These are phyloP conservation scores for Philopedon plagiatum DNA, from an alignment of 2,888 invertebrate species.

Conservation along the genomic window DNA sequence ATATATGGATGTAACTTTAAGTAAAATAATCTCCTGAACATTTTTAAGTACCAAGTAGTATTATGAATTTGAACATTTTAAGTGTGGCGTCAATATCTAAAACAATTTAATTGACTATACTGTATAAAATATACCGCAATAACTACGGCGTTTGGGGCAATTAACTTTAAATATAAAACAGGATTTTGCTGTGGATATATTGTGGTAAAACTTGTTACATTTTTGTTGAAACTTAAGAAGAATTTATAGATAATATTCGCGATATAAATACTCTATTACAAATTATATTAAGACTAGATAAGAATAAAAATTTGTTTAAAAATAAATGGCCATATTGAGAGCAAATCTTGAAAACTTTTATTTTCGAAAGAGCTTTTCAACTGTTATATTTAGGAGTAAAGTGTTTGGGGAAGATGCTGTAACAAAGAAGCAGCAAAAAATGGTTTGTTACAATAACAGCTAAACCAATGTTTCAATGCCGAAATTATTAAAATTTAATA, in stretches of 20 bases:
- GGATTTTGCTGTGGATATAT: constrained; percentile 31
- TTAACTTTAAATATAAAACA: not conserved
- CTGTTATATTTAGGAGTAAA: no score
- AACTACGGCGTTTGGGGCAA: constrained; percentile 12
- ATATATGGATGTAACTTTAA: no score
- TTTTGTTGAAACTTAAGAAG: constrained; percentile 31
- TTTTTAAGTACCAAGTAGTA: no score
- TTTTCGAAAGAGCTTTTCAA: no score
- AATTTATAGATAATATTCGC: constrained; percentile 23
- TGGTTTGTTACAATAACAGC: no score
- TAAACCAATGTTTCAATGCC: no score
- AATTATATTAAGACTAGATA: not conserved
- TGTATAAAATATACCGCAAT: constrained; percentile 13
- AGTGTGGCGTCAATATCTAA: constrained; percentile 34
- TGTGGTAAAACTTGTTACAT: constrained; percentile 22
- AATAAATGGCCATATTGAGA: not conserved
- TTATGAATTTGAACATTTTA: not conserved
- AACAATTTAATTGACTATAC: not conserved
- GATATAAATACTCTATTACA: constrained; percentile 25
- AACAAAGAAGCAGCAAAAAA: no score
- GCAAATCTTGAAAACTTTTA: no score
- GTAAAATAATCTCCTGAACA: no score
- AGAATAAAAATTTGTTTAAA: not conserved
- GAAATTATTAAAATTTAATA: no score
- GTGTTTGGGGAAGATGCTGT: no score